Conservation (phyloP, 2,888 invertebrate genomes). For the Didymodactylos carnosus region DNA sequence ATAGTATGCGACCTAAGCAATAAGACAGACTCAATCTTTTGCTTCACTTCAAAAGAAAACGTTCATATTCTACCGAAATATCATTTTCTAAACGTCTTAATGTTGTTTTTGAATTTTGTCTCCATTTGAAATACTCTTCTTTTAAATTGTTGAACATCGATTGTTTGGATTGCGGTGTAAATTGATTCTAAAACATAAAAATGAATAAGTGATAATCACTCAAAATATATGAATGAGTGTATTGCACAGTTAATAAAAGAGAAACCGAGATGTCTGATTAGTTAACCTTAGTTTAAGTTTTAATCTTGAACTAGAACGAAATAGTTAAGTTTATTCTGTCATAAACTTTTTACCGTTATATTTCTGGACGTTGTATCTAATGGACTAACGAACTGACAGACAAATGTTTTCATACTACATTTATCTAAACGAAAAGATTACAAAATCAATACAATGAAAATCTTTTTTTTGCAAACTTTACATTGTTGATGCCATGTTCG, state of each 20-base stretch:
- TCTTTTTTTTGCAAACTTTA: slow-evolving; percentile 17
- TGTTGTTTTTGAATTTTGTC: background rate
- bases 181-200: background rate
- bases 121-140: background rate
- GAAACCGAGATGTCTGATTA: background rate
- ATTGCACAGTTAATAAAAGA: background rate
- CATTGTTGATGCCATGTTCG: slow-evolving; percentile 98
- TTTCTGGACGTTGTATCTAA: background rate
- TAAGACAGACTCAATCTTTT: no score
- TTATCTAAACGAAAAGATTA: background rate
- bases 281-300: no score
- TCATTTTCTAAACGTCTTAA: background rate
- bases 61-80: no score
- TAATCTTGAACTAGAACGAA: no score
- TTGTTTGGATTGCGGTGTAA: background rate
- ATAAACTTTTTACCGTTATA: no score
- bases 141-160: background rate
- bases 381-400: background rate
- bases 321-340: no score
- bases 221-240: no score
- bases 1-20: no score
- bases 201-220: background rate
- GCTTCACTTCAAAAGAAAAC: no score
- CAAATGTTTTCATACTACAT: background rate
- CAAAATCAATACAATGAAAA: background rate